phyloP scores from a whole-genome alignment of 2,113 vertebrate species.

The Perca fluviatilis region DNA sequence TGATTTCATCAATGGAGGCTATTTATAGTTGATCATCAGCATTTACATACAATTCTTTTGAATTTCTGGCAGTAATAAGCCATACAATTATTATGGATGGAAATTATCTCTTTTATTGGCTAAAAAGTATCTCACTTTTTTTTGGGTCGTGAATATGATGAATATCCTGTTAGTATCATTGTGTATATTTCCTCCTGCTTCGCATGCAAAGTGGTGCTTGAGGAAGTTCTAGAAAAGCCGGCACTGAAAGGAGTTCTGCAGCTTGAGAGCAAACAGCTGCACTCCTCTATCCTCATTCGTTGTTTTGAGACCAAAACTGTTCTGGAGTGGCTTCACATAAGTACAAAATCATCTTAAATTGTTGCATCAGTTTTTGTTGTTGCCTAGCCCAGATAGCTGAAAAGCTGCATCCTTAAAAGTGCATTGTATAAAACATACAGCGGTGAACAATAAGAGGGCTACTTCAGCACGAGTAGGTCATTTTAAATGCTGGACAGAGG shows the following conservation, averaged over 20 bases:
- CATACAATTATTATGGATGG: conserved; percentile 44
- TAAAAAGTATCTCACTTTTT: conserved; percentile 49
- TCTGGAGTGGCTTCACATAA: conserved; percentile 61
- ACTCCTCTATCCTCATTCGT: conserved; percentile 64
- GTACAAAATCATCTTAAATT: conserved; percentile 69
- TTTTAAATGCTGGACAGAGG: conserved; percentile 38
- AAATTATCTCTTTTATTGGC: conserved; percentile 57
- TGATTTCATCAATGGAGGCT: conserved; percentile 28
- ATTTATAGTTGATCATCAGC: conserved; percentile 54
- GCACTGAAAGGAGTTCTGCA: conserved; percentile 61
- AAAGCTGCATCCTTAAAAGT: conserved; percentile 40
- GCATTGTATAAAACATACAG: conserved; percentile 27
- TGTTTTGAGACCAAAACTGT: conserved; percentile 54
- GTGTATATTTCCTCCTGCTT: conserved; percentile 77
- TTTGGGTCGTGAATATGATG: conserved; percentile 53
- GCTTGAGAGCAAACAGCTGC: conserved; percentile 84
- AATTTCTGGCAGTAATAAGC: conserved; percentile 35
- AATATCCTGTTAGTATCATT: conserved; percentile 75
- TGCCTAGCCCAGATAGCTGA: conserved; percentile 39
- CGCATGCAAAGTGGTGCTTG: conserved; percentile 77
- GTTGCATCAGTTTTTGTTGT: conserved; percentile 55
- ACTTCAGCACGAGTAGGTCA: conserved; percentile 30
- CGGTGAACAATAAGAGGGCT: conserved; percentile 28
- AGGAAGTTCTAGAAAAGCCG: conserved; percentile 78
- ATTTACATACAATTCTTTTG: conserved; percentile 38